These are phyloP conservation scores for Trochalopteron elliotii DNA, from an alignment of 2,113 vertebrate species.

Conservation along the genomic window DNA sequence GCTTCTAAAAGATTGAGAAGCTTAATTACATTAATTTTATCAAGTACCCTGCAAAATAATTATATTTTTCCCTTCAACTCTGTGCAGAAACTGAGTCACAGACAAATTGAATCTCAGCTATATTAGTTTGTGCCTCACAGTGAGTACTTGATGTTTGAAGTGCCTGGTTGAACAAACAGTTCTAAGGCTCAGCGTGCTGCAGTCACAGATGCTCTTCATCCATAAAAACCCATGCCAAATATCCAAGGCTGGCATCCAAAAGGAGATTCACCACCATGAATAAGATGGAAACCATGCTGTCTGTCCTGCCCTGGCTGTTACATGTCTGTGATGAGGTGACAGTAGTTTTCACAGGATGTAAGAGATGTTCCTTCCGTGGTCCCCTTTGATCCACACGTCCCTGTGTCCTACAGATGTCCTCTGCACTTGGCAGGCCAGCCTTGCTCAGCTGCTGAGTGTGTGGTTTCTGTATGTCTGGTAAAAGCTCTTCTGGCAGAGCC, in stretches of 20 bases:
- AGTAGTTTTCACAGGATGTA: not conserved
- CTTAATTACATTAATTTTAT: not conserved
- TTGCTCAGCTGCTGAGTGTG: not conserved
- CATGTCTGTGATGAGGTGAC: not conserved
- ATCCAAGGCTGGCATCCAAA: not conserved
- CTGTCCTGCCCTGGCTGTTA: not conserved
- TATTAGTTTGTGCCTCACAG: not conserved
- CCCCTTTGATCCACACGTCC: not conserved
- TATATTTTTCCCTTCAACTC: not conserved
- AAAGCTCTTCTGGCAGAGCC: slow-evolving; percentile 41
- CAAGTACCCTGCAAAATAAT: not conserved
- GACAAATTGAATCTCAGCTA: not conserved
- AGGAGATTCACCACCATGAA: not conserved
- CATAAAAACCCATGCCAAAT: not conserved
- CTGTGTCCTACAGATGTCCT: not conserved
- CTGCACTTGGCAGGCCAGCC: not conserved
- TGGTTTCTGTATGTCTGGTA: slow-evolving; percentile 58
- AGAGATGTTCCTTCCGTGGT: not conserved
- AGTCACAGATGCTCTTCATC: not conserved
- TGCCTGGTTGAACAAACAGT: not conserved
- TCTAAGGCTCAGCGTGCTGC: not conserved
- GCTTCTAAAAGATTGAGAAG: not conserved
- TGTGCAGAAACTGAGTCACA: not conserved
- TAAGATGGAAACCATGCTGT: not conserved
- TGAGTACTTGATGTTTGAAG: not conserved